These are phyloP conservation scores for Liasis olivaceus DNA, from an alignment of 2,797 vertebrate genomes.

Conservation along the genomic window DNA sequence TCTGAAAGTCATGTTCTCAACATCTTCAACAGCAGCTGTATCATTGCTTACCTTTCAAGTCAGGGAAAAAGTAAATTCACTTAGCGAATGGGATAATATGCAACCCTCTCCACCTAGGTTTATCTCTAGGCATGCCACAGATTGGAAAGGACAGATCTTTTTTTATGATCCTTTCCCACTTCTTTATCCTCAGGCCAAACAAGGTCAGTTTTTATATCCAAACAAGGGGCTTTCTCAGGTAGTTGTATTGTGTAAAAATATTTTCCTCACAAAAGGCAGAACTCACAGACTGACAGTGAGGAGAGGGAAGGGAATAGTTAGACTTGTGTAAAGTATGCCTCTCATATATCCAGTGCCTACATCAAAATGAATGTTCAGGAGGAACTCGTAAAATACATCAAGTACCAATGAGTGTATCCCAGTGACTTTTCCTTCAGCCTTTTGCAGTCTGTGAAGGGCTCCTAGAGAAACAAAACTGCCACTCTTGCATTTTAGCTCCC, in stretches of 20 bases:
- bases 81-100: conserved; percentile 8
- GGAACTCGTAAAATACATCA: background rate
- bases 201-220: background rate
- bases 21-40: background rate
- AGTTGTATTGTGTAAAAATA: conserved; percentile 4
- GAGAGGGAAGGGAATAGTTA: background rate
- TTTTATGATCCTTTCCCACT: no score
- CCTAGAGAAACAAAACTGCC: background rate
- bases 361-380: background rate
- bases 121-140: background rate
- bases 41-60: conserved; percentile 49
- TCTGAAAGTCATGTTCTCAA: conserved; percentile 10
- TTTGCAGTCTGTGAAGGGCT: background rate
- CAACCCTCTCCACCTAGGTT: background rate
- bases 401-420: background rate
- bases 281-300: background rate
- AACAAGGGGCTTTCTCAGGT: background rate
- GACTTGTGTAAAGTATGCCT: conserved; percentile 20
- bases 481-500: conserved; percentile 34
- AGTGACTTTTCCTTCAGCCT: conserved; percentile 4
- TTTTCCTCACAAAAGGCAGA: background rate
- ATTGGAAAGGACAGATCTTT: background rate
- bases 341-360: no score
- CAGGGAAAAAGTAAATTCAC: conserved; percentile 47
- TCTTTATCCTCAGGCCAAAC: background rate